phyloP scores from a whole-genome alignment of 1,140 invertebrate species.

The Apis laboriosa region DNA sequence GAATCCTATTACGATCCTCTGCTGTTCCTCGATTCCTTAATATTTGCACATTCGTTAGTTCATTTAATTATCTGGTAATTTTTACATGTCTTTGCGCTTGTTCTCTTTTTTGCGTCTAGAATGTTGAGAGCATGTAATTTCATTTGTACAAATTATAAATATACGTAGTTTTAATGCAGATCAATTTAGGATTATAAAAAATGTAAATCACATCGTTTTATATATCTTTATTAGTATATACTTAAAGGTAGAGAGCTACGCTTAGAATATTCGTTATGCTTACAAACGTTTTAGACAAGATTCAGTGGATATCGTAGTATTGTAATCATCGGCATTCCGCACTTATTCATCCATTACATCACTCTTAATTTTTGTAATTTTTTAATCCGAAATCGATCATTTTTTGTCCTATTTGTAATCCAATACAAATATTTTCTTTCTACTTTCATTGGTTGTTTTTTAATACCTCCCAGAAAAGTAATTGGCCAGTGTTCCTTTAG shows the following conservation, averaged over 20 bases:
- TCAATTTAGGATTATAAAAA: slow-evolving; percentile 6
- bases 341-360: slow-evolving; percentile 26
- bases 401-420: slow-evolving; percentile 28
- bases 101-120: slow-evolving; percentile 30
- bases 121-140: slow-evolving; percentile 52
- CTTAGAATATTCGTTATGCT: slow-evolving; percentile 33
- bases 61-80: slow-evolving; percentile 28
- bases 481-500: slow-evolving; percentile 46
- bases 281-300: slow-evolving; percentile 1
- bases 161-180: slow-evolving; percentile 21
- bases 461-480: slow-evolving; percentile 67
- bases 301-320: not conserved
- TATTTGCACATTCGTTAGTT: slow-evolving; percentile 40
- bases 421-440: slow-evolving; percentile 74
- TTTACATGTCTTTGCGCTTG: slow-evolving; percentile 36
- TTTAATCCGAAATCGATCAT: slow-evolving; percentile 5
- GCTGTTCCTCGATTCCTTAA: not conserved
- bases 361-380: not conserved
- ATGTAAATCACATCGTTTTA: slow-evolving; percentile 19
- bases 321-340: slow-evolving; percentile 27
- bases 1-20: not conserved
- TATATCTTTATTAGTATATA: slow-evolving; percentile 1
- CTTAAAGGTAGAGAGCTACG: slow-evolving; percentile 25
- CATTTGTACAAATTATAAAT: slow-evolving; percentile 24
- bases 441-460: slow-evolving; percentile 65